These are phyloP conservation scores for Archips xylosteana DNA, from an alignment of 2,888 invertebrate species.

Conservation along the genomic window DNA sequence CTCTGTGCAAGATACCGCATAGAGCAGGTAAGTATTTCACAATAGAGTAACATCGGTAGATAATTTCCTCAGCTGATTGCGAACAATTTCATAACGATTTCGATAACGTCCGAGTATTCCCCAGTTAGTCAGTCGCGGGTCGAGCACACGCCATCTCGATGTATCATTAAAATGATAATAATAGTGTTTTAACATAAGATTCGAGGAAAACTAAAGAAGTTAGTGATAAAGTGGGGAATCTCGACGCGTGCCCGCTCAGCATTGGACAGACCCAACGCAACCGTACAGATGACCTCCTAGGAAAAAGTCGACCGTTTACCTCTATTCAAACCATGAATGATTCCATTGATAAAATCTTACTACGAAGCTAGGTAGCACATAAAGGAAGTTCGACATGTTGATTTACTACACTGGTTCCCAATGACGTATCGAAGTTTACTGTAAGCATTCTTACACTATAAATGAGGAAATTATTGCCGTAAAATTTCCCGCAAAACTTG, in stretches of 20 bases:
- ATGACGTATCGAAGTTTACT: slow-evolving; percentile 12
- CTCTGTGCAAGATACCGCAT: background rate
- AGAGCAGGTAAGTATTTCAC: background rate
- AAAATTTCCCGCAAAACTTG: slow-evolving; percentile 34
- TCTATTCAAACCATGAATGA: slow-evolving; percentile 27
- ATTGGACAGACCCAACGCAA: slow-evolving; percentile 7
- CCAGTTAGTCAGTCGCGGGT: slow-evolving; percentile 29
- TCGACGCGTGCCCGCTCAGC: slow-evolving; percentile 6
- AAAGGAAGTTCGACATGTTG: background rate
- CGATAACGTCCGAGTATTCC: slow-evolving; percentile 18
- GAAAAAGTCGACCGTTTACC: slow-evolving; percentile 21
- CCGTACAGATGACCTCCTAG: background rate
- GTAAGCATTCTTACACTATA: background rate
- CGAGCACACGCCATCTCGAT: background rate
- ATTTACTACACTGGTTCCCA: slow-evolving; percentile 20
- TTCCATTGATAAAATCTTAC: slow-evolving; percentile 14
- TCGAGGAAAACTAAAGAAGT: slow-evolving; percentile 9
- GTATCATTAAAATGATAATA: slow-evolving; percentile 4
- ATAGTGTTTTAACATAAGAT: background rate
- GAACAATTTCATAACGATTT: slow-evolving; percentile 25
- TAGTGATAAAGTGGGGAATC: slow-evolving; percentile 8
- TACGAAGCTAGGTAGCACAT: background rate
- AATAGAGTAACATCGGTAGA: background rate
- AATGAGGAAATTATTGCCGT: slow-evolving; percentile 23
- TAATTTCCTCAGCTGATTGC: slow-evolving; percentile 10